phyloP scores from a whole-genome alignment of 2,797 vertebrate species.

The Acomys russatus region DNA sequence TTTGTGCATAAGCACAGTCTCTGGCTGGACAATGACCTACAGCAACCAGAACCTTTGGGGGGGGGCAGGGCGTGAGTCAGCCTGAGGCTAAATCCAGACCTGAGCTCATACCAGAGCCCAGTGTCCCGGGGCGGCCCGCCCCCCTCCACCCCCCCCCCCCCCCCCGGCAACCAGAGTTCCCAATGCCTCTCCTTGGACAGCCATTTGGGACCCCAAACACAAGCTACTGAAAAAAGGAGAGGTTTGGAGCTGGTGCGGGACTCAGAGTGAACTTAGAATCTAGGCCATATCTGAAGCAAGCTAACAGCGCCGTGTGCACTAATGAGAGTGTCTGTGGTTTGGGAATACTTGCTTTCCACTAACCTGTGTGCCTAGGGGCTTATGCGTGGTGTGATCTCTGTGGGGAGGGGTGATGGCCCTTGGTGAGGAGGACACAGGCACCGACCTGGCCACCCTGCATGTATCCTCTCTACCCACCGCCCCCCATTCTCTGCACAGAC shows the following conservation, averaged over 20 bases:
- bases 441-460: background rate
- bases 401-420: background rate
- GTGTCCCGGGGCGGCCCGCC: constrained; percentile 12
- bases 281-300: constrained; percentile 9
- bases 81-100: constrained; percentile 79
- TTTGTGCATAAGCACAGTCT: constrained; percentile 47
- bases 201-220: constrained; percentile 21
- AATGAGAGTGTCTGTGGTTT: constrained; percentile 42
- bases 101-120: constrained; percentile 76
- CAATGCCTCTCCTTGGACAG: constrained; percentile 42
- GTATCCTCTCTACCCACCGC: background rate
- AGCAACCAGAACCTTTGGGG: constrained; percentile 8
- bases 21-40: constrained; percentile 73
- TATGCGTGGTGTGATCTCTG: constrained; percentile 60
- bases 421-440: background rate
- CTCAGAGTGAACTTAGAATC: constrained; percentile 38
- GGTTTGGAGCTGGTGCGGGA: constrained; percentile 64
- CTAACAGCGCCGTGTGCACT: constrained; percentile 59
- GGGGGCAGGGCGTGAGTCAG: constrained; percentile 75
- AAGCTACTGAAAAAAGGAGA: constrained; percentile 53
- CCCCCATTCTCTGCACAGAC: background rate
- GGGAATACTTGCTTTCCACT: constrained; percentile 29
- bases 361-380: constrained; percentile 34
- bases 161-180: constrained; percentile 12
- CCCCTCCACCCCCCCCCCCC: no score